phyloP scores from a whole-genome alignment of 2,113 vertebrate species.

The Procapra przewalskii region DNA sequence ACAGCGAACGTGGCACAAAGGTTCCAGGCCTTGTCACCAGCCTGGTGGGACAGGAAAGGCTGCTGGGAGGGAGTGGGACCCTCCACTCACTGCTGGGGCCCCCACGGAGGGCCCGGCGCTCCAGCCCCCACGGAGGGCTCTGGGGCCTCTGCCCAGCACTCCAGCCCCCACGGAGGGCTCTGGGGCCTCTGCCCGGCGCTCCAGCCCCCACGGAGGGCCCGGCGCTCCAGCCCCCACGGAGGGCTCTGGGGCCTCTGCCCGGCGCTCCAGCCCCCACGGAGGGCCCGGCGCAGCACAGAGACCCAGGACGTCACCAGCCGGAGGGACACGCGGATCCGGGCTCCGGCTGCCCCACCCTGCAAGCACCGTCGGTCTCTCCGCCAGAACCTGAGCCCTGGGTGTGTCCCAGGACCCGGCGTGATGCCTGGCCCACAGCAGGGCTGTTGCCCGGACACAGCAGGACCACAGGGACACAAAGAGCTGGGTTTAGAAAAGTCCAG shows the following conservation, averaged over 20 bases:
- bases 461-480: not conserved
- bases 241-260: not conserved
- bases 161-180: not conserved
- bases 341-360: not conserved
- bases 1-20: not conserved
- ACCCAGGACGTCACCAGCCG: not conserved
- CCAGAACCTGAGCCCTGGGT: not conserved
- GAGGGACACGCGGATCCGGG: not conserved
- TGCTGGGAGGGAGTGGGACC: not conserved
- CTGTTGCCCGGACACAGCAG: not conserved
- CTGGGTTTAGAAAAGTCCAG: not conserved
- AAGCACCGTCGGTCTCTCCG: fast-evolving
- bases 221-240: fast-evolving
- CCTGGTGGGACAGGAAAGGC: not conserved
- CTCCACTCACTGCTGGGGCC: not conserved
- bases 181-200: fast-evolving
- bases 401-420: not conserved
- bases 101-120: too few species aligned
- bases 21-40: not conserved
- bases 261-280: fast-evolving
- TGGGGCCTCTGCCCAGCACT: fast-evolving
- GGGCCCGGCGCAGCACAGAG: not conserved
- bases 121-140: too few species aligned
- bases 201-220: not conserved
- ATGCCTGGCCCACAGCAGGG: not conserved